phyloP scores from a whole-genome alignment of 2,797 vertebrate genomes.

The Anabas testudineus region DNA sequence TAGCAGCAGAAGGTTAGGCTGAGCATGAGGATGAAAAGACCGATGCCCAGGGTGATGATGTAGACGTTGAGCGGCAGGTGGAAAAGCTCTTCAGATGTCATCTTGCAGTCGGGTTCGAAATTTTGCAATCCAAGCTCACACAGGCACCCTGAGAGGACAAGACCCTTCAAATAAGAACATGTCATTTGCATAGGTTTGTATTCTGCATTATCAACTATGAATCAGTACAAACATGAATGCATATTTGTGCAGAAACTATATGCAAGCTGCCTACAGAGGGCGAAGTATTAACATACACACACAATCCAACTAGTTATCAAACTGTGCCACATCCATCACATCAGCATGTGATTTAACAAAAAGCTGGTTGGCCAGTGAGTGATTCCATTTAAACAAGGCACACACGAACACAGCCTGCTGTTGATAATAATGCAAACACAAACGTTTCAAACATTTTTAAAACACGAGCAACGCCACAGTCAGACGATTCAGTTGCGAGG shows the following conservation, averaged over 20 bases:
- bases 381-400: conserved; percentile 20
- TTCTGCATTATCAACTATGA: background rate
- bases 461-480: conserved; percentile 23
- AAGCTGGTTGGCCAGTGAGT: background rate
- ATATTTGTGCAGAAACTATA: background rate
- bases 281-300: background rate
- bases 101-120: conserved; percentile 68
- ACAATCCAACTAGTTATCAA: background rate
- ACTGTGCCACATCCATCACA: background rate
- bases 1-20: conserved; percentile 88
- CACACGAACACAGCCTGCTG: background rate
- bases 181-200: background rate
- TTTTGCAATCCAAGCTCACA: conserved; percentile 64
- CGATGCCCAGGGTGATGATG: conserved; percentile 84
- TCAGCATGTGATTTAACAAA: conserved; percentile 1
- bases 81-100: conserved; percentile 76
- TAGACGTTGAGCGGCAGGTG: conserved; percentile 85
- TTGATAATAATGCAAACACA: background rate
- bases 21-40: conserved; percentile 86
- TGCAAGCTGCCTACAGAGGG: background rate
- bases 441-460: background rate
- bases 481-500: conserved; percentile 4
- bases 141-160: conserved; percentile 65
- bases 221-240: background rate
- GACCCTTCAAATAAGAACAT: background rate